A percentile compares a stretch with the other conserved stretches of the same genome.
These are phyloP conservation scores for Drepanosiphum platanoidis DNA, from an alignment of 2,888 invertebrate species.

Conservation along the genomic window DNA sequence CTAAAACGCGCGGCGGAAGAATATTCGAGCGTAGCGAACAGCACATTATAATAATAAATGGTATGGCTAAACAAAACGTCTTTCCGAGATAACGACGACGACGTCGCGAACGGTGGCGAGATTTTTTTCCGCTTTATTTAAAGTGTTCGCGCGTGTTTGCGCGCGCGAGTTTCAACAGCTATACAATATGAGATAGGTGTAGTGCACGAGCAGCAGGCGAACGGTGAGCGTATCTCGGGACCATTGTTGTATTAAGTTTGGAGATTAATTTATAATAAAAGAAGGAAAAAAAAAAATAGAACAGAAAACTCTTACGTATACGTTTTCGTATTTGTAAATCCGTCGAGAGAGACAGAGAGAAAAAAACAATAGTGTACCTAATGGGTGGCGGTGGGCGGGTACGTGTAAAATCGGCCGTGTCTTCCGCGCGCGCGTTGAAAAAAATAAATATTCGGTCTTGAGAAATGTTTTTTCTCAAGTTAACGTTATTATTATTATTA, in stretches of 20 bases:
- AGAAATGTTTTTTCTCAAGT: too few species aligned
- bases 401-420: neutral
- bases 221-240: neutral
- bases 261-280: too few species aligned
- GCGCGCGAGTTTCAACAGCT: neutral
- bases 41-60: too few species aligned
- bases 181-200: neutral
- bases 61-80: neutral
- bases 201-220: too few species aligned
- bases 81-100: slow-evolving; percentile 24
- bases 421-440: neutral
- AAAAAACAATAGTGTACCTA: too few species aligned
- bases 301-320: neutral
- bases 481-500: too few species aligned
- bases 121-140: neutral
- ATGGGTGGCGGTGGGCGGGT: too few species aligned
- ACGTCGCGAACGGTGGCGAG: neutral
- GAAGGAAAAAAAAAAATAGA: neutral
- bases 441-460: neutral
- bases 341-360: neutral
- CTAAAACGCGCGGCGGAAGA: neutral
- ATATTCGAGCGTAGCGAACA: neutral
- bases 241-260: neutral
- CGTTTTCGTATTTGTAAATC: slow-evolving; percentile 6
- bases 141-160: too few species aligned